Base-by-base conservation (phyloP, 2,113 vertebrate species). In the Rhadina sibilatrix region DNA sequence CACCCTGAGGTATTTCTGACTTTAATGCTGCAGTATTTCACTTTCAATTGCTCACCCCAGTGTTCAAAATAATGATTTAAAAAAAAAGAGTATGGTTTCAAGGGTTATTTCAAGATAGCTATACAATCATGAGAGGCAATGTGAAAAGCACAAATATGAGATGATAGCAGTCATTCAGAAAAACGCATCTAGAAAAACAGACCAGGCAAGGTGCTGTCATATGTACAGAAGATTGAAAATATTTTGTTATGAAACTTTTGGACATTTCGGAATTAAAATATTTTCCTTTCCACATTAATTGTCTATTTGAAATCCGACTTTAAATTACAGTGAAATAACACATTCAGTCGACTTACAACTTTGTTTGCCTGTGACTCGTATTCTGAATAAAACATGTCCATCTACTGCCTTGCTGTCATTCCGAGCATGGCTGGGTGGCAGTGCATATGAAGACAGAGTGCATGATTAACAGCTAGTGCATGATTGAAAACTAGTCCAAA, bases 351-450 rank as follows among this genome's bases (percentile, higher is more conserved):
- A 53, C 31, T 76, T 63, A 24, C 3, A 71, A 18, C 23, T 68
- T 24, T 13, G 15, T 27, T 61, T 8, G 11, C 35, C n/a, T 57
- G 1, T 53, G 38, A 59, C 15, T 87, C 0, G 0, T 44, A n/a
- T 42, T 87, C 33, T 63, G 33, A 76, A 68, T 63, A 59, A 63
- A 94, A 63, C 15, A 21, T 0, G 0, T 54, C 13, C 60, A 53
- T 25, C 37, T 54, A 64, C 28, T 24, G 44, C 44, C 38, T 81
- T 68, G 42, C 24, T 87, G 59, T 57, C 23, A 35, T 65, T 81
- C 42, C 72, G 49, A 63, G 52, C 42, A 42, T 16, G 59, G 28
- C 12, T 63, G 40, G 42, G 24, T 40, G 49, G 44, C 38, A 81
- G 44, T 16, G 38, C 1, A 1, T 6, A 63, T 15, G 38, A 61